phyloP scores from a whole-genome alignment of 1,140 invertebrate species.

The Nasonia longicornis region DNA sequence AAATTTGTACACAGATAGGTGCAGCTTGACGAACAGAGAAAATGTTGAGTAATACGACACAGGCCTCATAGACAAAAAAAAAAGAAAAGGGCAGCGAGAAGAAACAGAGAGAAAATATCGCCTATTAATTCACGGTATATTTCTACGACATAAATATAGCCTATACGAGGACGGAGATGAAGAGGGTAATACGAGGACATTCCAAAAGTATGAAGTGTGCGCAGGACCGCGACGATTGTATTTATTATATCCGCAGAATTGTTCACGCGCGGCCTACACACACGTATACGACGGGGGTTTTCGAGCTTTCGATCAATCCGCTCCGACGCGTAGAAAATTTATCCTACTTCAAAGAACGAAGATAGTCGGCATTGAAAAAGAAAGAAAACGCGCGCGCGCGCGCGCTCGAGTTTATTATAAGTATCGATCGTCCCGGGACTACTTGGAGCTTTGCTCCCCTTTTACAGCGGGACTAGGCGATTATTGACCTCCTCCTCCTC shows the following conservation, averaged over 20 bases:
- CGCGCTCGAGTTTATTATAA: no score
- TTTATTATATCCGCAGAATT: slow-evolving; percentile 9
- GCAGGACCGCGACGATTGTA: slow-evolving; percentile 7
- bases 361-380: not conserved
- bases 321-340: not conserved
- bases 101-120: not conserved
- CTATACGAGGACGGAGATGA: not conserved
- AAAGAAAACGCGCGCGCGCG: not conserved
- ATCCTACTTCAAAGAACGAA: not conserved
- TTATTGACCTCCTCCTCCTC: not conserved
- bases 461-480: not conserved
- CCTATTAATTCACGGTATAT: not conserved
- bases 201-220: slow-evolving; percentile 9
- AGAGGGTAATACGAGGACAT: slow-evolving; percentile 8
- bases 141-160: not conserved
- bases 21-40: no score
- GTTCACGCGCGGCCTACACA: slow-evolving; percentile 6
- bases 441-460: not conserved
- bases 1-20: no score
- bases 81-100: not conserved
- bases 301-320: not conserved
- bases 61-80: not conserved
- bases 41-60: not conserved
- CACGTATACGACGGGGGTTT: not conserved
- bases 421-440: slow-evolving; percentile 13